Base-by-base conservation (phyloP, 2,888 invertebrate species). In the Eutolmus rufibarbis region DNA sequence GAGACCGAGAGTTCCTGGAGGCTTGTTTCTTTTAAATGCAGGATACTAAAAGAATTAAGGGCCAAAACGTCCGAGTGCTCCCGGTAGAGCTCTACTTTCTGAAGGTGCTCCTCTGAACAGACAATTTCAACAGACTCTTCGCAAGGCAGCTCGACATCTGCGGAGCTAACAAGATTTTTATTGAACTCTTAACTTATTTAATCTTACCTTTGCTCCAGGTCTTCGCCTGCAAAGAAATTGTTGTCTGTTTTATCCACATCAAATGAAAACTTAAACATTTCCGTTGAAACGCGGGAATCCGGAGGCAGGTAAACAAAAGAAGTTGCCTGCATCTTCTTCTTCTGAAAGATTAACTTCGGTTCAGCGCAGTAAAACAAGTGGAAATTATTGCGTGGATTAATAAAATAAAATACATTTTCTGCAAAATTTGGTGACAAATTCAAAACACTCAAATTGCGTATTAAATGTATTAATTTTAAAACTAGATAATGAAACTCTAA, bases 231-330 rank as follows among this genome's bases (percentile, higher is more conserved):
- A 5, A 76, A 37, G 34, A n/a, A 34, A n/a, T 34, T 19, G 14
- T 77, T 85, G 43, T 43, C 79, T 9, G 77, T 66, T 28, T 40
- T 34, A 1, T 85, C 87, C 31, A 85, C 78, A 37, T 85, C 7
- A 78, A 87, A 87, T 12, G 85, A 81, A 34, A 87, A 87, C 74
- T 87, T 87, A 28, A 87, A 87, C 87, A 87, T 87, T 23, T 23
- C 16, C 19, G 16, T 19, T 76, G 16, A 76, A 34, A 28, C 23
- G 28, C 7, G 51, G 51, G 51, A n/a, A 5, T 1, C n/a, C 8
- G 43, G 43, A 28, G 12, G 2, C 1, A 9, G 57, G 23, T 23
- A 23, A 19, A 57, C n/a, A 57, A 0, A 56, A n/a, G 12, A 9
- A 40, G 1, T 12, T 4, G 4, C 12, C 4, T 66, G 66, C 19